Percentiles rank a stretch among this genome's conserved stretches.
These are phyloP conservation scores for Hoplodrina blanda DNA, from an alignment of 2,888 invertebrate genomes.

Conservation along the genomic window DNA sequence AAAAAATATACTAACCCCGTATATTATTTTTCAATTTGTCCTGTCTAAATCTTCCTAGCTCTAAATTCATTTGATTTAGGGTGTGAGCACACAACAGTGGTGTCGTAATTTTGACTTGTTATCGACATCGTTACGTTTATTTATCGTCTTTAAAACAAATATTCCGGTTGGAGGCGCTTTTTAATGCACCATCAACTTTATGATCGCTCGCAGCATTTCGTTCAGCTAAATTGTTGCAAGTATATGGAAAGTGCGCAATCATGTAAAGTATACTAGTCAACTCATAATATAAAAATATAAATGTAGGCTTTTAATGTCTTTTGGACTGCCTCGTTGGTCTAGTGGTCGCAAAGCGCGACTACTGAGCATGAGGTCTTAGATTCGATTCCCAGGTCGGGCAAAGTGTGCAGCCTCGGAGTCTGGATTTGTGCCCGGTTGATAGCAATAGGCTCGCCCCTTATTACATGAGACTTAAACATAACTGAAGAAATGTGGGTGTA, in stretches of 20 bases:
- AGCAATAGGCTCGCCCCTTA: too few species aligned
- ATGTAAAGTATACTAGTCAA: constrained; percentile 6
- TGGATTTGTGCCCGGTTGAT: too few species aligned
- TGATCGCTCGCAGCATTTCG: constrained; percentile 53
- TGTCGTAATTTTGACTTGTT: constrained; percentile 86
- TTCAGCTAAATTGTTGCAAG: constrained; percentile 54
- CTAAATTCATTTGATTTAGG: constrained; percentile 62
- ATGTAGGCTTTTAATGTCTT: too few species aligned
- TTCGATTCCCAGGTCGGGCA: too few species aligned
- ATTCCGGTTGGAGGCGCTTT: constrained; percentile 62
- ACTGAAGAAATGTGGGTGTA: too few species aligned
- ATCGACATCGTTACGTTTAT: constrained; percentile 79
- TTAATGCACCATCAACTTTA: constrained; percentile 58
- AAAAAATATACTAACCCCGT: too few species aligned
- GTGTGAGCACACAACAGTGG: constrained; percentile 79
- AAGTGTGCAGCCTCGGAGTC: too few species aligned
- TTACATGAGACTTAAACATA: too few species aligned
- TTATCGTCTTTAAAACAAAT: constrained; percentile 77
- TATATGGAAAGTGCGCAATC: constrained; percentile 18
- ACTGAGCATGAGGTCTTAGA: too few species aligned
- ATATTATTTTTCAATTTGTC: not conserved
- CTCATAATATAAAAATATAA: too few species aligned
- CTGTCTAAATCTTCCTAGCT: constrained; percentile 44
- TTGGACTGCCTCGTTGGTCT: too few species aligned
- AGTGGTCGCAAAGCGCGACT: too few species aligned